Conservation (phyloP, 2,113 vertebrate genomes). For the Calidris pygmaea region DNA sequence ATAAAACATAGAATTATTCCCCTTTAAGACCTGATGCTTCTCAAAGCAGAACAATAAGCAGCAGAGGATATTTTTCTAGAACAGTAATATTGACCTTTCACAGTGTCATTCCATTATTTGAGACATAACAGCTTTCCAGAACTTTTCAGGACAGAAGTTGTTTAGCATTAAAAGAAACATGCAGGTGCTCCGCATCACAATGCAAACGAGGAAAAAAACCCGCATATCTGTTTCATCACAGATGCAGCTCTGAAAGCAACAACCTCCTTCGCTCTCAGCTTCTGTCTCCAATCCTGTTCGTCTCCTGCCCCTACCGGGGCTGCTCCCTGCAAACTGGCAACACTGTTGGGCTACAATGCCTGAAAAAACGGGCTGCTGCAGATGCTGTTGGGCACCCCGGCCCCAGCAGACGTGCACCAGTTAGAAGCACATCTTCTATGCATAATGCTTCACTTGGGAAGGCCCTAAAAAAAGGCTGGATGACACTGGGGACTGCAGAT, state of each 20-base stretch:
- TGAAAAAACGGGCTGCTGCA: background rate
- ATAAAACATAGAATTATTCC: background rate
- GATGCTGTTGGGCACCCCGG: background rate
- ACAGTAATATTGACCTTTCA: background rate
- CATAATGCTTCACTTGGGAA: background rate
- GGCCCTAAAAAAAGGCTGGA: background rate
- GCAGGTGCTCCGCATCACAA: background rate
- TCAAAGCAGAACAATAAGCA: background rate
- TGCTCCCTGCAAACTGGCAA: background rate
- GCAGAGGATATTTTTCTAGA: background rate
- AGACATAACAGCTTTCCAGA: background rate
- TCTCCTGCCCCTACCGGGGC: background rate
- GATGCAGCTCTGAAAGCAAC: background rate
- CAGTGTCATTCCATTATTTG: background rate
- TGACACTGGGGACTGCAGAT: background rate
- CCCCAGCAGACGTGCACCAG: background rate
- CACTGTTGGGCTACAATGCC: background rate
- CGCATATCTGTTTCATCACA: background rate
- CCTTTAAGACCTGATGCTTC: background rate
- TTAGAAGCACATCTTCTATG: background rate
- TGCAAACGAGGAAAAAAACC: background rate
- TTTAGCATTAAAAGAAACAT: background rate
- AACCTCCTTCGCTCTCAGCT: background rate
- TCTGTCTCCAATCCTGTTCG: background rate
- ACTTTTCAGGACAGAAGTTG: background rate